These are phyloP conservation scores for Psittacara wagleri DNA, from an alignment of 2,113 vertebrate genomes.

Conservation along the genomic window DNA sequence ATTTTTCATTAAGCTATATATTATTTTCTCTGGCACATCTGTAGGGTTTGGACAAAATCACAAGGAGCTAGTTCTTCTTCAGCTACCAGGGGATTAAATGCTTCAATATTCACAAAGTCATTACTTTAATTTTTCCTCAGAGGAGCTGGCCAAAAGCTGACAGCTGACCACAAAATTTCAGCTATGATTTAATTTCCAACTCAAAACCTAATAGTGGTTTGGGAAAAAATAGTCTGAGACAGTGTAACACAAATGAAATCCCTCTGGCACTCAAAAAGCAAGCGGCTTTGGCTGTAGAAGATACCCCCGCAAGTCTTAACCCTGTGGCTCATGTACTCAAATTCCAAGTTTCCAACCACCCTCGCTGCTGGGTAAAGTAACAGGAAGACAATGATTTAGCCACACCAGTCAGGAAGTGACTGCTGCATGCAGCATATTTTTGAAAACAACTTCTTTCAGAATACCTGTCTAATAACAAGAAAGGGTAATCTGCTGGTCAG, in stretches of 20 bases:
- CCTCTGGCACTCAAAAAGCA: slow-evolving; percentile 20
- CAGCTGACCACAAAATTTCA: slow-evolving; percentile 72
- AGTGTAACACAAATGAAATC: slow-evolving; percentile 34
- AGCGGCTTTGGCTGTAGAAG: slow-evolving; percentile 2
- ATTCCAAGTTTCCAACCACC: slow-evolving; percentile 37
- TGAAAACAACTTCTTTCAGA: background rate
- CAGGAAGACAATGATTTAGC: background rate
- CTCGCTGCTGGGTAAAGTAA: background rate
- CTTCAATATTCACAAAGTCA: slow-evolving; percentile 44
- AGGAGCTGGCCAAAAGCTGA: slow-evolving; percentile 35
- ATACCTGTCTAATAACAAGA: background rate
- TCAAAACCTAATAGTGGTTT: slow-evolving; percentile 49
- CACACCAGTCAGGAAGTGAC: background rate
- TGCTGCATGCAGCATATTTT: background rate
- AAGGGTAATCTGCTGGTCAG: background rate
- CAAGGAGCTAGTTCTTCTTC: slow-evolving; percentile 54
- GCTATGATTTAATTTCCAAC: slow-evolving; percentile 55
- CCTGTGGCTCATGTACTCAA: background rate
- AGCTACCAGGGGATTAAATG: slow-evolving; percentile 53
- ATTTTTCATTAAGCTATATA: background rate
- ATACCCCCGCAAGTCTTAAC: slow-evolving; percentile 2
- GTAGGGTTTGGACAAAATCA: background rate
- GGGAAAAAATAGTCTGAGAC: slow-evolving; percentile 9
- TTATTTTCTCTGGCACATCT: slow-evolving; percentile 28
- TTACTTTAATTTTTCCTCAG: slow-evolving; percentile 37